These are phyloP conservation scores for Sturmia bella DNA, from an alignment of 2,888 invertebrate species.

Conservation along the genomic window DNA sequence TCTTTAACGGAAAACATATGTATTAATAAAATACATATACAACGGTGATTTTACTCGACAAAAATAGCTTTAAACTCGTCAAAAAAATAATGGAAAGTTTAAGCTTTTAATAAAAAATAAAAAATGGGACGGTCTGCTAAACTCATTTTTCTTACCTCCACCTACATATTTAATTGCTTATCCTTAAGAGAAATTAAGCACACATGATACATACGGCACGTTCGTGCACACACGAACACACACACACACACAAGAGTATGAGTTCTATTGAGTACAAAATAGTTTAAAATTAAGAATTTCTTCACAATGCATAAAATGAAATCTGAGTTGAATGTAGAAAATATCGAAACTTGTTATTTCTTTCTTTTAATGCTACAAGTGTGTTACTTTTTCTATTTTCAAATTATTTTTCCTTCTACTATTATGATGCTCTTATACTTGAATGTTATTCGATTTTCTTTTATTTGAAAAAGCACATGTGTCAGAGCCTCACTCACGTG, in stretches of 20 bases:
- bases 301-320: not conserved
- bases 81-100: too few relatives aligned
- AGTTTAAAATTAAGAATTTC: not conserved
- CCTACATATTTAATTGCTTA: not conserved
- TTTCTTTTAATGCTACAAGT: not conserved
- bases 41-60: too few relatives aligned
- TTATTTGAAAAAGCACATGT: not conserved
- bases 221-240: not conserved
- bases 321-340: not conserved
- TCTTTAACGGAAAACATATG: too few relatives aligned
- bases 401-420: too few relatives aligned
- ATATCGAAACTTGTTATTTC: not conserved
- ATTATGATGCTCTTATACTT: slow-evolving; percentile 35
- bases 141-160: not conserved
- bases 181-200: slow-evolving; percentile 30
- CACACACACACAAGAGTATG: not conserved
- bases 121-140: too few relatives aligned
- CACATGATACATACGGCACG: not conserved
- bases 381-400: not conserved
- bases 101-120: too few relatives aligned
- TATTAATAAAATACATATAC: too few relatives aligned
- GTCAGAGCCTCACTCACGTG: not conserved
- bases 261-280: not conserved
- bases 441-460: not conserved
- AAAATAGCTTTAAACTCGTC: too few relatives aligned